Evolutionary conservation across 2,797 vertebrate genomes (phyloP).

Genomic region (Acropternis orthonyx): DNA sequence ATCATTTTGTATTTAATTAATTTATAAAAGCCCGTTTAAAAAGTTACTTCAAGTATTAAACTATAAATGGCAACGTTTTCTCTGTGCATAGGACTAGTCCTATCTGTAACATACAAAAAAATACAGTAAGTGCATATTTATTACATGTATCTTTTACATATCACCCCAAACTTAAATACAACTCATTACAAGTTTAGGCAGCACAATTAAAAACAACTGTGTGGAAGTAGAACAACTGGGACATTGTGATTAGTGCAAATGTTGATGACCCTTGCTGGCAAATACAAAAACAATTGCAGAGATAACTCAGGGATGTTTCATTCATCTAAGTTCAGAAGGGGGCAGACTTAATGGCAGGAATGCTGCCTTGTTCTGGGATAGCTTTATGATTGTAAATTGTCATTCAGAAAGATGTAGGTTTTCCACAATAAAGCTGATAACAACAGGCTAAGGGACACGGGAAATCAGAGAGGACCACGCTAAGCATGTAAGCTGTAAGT

Average conservation of each 20-base stretch:
- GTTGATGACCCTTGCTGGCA: constrained; percentile 1
- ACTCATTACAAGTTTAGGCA: constrained; percentile 57
- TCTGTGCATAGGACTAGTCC: constrained; percentile 66
- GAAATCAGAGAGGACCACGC: neutral
- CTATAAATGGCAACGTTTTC: constrained; percentile 65
- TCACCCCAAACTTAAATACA: constrained; percentile 49
- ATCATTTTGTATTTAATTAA: constrained; percentile 50
- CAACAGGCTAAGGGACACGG: neutral
- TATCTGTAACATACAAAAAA: constrained; percentile 64
- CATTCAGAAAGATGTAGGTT: neutral
- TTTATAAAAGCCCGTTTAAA: constrained; percentile 76
- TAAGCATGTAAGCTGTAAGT: neutral
- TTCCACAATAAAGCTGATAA: constrained; percentile 17
- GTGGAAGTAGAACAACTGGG: constrained; percentile 49
- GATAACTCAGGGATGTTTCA: neutral
- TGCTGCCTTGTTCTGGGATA: neutral
- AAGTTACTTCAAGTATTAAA: constrained; percentile 74
- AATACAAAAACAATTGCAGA: constrained; percentile 21
- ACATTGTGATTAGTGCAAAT: constrained; percentile 57
- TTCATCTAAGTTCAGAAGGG: neutral
- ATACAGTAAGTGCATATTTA: constrained; percentile 22
- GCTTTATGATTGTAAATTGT: neutral
- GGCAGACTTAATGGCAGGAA: neutral
- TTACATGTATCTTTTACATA: constrained; percentile 28
- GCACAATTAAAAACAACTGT: constrained; percentile 48